Evolutionary conservation across 2,113 vertebrate species (phyloP).

Genomic region (Eurystomus gularis): DNA sequence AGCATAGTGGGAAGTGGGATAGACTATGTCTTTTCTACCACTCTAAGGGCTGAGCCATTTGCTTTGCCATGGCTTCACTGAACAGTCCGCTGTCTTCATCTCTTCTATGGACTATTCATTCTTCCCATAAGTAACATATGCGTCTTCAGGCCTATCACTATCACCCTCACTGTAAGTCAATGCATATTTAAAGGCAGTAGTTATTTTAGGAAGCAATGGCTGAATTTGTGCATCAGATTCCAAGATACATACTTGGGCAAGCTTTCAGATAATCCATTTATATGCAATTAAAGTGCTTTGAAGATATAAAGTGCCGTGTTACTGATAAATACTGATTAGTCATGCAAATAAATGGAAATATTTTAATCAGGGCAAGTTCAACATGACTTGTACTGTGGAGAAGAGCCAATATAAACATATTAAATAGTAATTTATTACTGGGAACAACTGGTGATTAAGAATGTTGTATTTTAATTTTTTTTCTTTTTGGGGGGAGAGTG

Average conservation of each 20-base stretch:
- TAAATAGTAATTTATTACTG: conserved; percentile 5
- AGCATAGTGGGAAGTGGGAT: not conserved
- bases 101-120: not conserved
- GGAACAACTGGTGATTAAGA: not conserved
- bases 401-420: not conserved
- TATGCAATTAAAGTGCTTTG: conserved; percentile 6
- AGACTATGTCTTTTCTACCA: not conserved
- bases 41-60: not conserved
- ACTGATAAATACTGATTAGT: conserved; percentile 28
- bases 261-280: conserved; percentile 6
- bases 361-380: conserved; percentile 36
- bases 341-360: conserved; percentile 27
- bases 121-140: not conserved
- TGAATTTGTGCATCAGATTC: not conserved
- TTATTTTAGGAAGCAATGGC: not conserved
- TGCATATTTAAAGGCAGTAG: not conserved
- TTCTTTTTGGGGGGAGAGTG: not conserved
- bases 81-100: not conserved
- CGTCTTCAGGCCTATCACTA: not conserved
- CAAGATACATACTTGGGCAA: not conserved
- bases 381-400: not conserved
- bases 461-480: not conserved
- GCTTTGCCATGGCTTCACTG: not conserved
- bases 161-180: not conserved
- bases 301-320: not conserved